A percentile compares a stretch with the other conserved stretches of the same genome.
phyloP scores from a whole-genome alignment of 2,797 vertebrate species.

The Halcyon smyrnensis region DNA sequence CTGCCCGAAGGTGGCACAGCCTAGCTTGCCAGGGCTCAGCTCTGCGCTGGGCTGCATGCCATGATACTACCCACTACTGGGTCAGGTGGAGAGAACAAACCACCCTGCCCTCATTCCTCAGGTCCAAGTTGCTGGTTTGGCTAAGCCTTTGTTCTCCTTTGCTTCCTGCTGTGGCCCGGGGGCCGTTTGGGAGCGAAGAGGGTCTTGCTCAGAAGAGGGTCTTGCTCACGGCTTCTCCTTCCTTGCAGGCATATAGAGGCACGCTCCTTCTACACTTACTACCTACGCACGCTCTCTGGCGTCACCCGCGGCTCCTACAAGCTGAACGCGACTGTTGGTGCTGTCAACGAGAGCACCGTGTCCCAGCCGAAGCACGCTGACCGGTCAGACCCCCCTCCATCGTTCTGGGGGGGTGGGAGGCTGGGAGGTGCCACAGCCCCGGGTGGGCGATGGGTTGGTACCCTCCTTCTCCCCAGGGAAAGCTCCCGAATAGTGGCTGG shows the following conservation, averaged over 20 bases:
- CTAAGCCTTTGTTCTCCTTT: background rate
- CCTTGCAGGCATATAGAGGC: constrained; percentile 81
- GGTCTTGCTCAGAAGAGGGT: background rate
- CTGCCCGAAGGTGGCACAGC: constrained; percentile 39
- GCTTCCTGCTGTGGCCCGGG: background rate
- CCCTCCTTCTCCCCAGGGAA: fast-evolving
- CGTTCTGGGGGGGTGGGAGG: background rate
- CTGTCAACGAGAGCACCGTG: background rate
- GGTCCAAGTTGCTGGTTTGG: background rate
- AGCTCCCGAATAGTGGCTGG: fast-evolving
- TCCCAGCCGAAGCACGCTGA: constrained; percentile 79
- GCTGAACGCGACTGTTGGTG: background rate
- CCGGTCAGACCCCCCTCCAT: constrained; percentile 71
- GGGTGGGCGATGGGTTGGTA: fast-evolving
- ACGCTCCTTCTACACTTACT: constrained; percentile 85
- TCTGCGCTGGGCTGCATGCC: fast-evolving
- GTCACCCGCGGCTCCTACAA: constrained; percentile 77
- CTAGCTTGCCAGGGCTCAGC: background rate
- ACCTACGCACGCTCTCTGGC: constrained; percentile 84
- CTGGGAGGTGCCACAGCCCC: fast-evolving
- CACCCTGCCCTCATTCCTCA: fast-evolving
- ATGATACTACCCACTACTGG: background rate
- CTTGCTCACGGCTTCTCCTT: background rate
- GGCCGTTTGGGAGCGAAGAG: background rate
- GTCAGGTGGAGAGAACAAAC: background rate